Evolutionary conservation across 2,113 vertebrate species (phyloP).

Genomic region (Leptobrachium ailaonicum): DNA sequence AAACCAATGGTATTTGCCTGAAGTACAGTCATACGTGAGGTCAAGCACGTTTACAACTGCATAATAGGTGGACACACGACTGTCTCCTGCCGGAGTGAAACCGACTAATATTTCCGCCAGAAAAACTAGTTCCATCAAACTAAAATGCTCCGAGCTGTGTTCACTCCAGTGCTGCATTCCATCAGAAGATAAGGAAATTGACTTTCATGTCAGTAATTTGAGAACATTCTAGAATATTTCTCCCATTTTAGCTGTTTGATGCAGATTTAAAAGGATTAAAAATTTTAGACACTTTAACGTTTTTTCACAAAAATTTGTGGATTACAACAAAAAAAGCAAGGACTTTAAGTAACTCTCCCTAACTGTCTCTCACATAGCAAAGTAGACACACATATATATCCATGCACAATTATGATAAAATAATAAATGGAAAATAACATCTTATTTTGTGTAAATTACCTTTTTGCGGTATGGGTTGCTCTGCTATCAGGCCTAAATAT

Average conservation of each 20-base stretch:
- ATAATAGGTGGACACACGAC: background rate
- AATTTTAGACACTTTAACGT: background rate
- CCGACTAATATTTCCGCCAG: constrained; percentile 10
- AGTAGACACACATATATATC: background rate
- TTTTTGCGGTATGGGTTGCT: too few species aligned
- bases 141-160: constrained; percentile 9
- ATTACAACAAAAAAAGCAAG: background rate
- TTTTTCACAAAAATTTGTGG: background rate
- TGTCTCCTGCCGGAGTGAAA: constrained; percentile 2
- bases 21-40: too few species aligned
- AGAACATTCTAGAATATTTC: constrained; percentile 5
- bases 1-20: background rate
- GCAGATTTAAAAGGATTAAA: background rate
- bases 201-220: constrained; percentile 17
- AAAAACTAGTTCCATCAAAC: background rate
- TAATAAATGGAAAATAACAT: too few species aligned
- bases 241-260: background rate
- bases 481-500: too few species aligned
- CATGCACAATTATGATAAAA: background rate
- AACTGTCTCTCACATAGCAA: background rate
- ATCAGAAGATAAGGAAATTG: background rate
- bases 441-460: too few species aligned
- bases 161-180: constrained; percentile 20
- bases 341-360: too few species aligned
- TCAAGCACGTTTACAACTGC: background rate